Percentiles rank a stretch among this genome's conserved stretches.
Evolutionary conservation across 2,888 invertebrate genomes (phyloP).

Genomic region (Lagria hirta): DNA sequence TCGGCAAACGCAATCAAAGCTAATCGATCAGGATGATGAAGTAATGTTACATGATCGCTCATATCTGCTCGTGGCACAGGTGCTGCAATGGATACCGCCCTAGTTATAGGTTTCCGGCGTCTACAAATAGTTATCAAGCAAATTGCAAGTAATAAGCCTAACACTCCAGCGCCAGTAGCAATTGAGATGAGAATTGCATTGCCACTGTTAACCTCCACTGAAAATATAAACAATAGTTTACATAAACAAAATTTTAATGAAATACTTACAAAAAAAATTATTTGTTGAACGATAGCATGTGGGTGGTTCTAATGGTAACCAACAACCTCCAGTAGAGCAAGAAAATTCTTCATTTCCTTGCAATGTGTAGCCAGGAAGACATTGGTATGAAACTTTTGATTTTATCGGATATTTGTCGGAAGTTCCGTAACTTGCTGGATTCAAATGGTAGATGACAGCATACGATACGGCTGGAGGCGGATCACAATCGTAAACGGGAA

Average conservation of each 20-base stretch:
- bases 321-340: slow-evolving; percentile 51
- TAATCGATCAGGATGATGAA: slow-evolving; percentile 57
- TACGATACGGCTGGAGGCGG: slow-evolving; percentile 48
- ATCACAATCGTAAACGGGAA: slow-evolving; percentile 45
- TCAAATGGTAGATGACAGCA: slow-evolving; percentile 43
- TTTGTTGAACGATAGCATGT: slow-evolving; percentile 35
- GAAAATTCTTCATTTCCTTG: slow-evolving; percentile 48
- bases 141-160: slow-evolving; percentile 47
- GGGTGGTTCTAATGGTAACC: slow-evolving; percentile 48
- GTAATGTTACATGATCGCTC: slow-evolving; percentile 47
- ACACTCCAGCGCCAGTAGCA: slow-evolving; percentile 51
- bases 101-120: slow-evolving; percentile 44
- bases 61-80: slow-evolving; percentile 41
- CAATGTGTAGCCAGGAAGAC: slow-evolving; percentile 51
- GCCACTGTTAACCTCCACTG: slow-evolving; percentile 44
- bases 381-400: slow-evolving; percentile 50
- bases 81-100: slow-evolving; percentile 42
- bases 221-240: slow-evolving; percentile 8
- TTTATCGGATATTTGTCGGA: slow-evolving; percentile 45
- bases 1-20: slow-evolving; percentile 60
- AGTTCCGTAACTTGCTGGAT: slow-evolving; percentile 31
- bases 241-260: neutral
- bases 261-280: slow-evolving; percentile 41
- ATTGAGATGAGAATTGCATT: slow-evolving; percentile 46
- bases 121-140: slow-evolving; percentile 50